Evolutionary conservation across 1,140 invertebrate genomes (phyloP), one percentile per base, ranked within the genome.

Genomic region (Diorhabda elongata): DNA sequence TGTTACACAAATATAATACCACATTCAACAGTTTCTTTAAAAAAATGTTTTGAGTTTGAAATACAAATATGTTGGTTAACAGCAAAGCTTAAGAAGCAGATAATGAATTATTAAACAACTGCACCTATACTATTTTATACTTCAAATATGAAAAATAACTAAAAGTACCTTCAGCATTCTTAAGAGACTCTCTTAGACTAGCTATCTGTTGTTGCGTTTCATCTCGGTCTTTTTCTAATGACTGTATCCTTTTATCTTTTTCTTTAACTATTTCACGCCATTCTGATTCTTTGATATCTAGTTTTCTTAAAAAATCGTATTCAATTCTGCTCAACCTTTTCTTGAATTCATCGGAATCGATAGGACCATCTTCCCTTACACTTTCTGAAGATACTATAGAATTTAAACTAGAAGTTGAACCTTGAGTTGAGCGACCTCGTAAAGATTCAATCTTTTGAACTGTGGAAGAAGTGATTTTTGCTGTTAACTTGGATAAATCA

Each of bases 271-370:
- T 79, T 73, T 87, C 86, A 64, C 85, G 85, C 83, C 88, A 87
- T 75, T 90, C 89, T 70, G 85, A 84, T 73, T 90, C 88, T 78
- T 88, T 90, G 66, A 88, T 86, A 44, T 90, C 87, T 69, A 90
- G 79, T 76, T 83, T 85, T 73, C 85, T 86, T 0, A 78, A 69
- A 70, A 85, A 84, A 62, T 91, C 85, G 11, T 80, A 71, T 69
- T 90, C 88, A 59, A 87, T 84, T 78, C 87, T 84, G 45, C 79
- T 76, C 71, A 88, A 69, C 43, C 75, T 71, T 61, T 75, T 78
- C 62, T 75, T 78, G 71, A 85, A 85, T 69, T 90, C 87, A 42
- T 86, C 85, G 4, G 67, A 47, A 66, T 75, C 73, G 58, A 77
- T 72, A 59, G 71, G 68, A 7, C 71, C 71, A 58, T 83, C 82